Evolutionary conservation across 2,797 vertebrate genomes (phyloP), one percentile per base, ranked within the genome.

Genomic region (Rhinogobio ventralis): DNA sequence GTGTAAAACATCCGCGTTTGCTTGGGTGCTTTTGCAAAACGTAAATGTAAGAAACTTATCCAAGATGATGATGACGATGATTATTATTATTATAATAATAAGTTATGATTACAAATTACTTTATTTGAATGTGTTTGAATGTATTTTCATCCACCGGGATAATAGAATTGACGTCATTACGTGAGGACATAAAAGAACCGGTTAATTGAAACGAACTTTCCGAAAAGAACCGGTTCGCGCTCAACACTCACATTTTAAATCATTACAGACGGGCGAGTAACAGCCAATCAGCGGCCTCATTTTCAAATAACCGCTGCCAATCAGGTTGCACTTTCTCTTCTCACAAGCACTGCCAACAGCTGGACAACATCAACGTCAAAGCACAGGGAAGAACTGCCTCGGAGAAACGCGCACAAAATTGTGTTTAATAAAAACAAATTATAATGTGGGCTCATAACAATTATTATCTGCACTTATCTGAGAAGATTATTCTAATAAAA

Each of bases 211-310:
- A n/a, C n/a, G n/a, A n/a, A n/a, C n/a, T n/a, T n/a, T n/a, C n/a
- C n/a, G n/a, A n/a, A n/a, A n/a, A n/a, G n/a, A n/a, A n/a, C n/a
- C n/a, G n/a, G n/a, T n/a, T n/a, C n/a, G n/a, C n/a, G n/a, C n/a
- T 30, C 49, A 36, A 20, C 25, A 60, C 68, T 45, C 19, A 55
- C 23, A 79, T 30, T 82, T 62, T 64, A 64, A 74, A 33, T 53
- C 10, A 39, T n/a, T 39, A 55, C 69, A 36, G 36, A 66, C 23
- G 36, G 5, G 14, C 7, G 7, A 62, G 60, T 11, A 8, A 10
- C 33, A 80, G 49, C 86, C 86, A 89, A 89, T 89, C 82, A 88
- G 46, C 15, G 66, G 55, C 71, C 3, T 64, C n/a, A 28, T 85
- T 89, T 88, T 89, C 57, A 89, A 88, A 87, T 49, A 9, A 5